Percentiles rank a stretch among this genome's conserved stretches.
phyloP scores from a whole-genome alignment of 2,113 vertebrate species.

The Synchiropus splendidus region DNA sequence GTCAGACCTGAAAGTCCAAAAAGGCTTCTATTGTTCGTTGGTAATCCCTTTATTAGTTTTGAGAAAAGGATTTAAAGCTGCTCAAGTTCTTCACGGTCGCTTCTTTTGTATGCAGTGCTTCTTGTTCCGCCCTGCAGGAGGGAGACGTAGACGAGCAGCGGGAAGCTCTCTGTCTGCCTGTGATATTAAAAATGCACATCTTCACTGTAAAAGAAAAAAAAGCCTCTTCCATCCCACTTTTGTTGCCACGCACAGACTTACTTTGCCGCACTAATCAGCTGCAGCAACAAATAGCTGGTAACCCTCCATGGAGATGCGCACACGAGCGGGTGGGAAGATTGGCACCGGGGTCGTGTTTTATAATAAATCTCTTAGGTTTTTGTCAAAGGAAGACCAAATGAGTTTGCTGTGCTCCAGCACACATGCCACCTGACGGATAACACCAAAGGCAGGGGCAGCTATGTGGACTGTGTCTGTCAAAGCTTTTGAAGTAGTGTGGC shows the following conservation, averaged over 20 bases:
- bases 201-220: conserved; percentile 16
- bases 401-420: conserved; percentile 45
- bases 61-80: conserved; percentile 18
- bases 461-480: too few species aligned
- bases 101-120: conserved; percentile 23
- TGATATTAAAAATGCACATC: conserved; percentile 44
- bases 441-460: too few species aligned
- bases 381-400: conserved; percentile 38
- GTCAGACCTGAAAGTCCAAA: too few species aligned
- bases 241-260: conserved; percentile 2
- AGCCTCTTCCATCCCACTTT: neutral
- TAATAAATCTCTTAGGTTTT: conserved; percentile 49
- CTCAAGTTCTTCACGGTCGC: conserved; percentile 9
- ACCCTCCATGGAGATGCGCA: too few species aligned
- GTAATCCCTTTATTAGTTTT: conserved; percentile 37
- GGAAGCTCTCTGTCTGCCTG: conserved; percentile 31
- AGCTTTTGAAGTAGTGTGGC: too few species aligned
- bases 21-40: conserved; percentile 4
- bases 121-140: conserved; percentile 22
- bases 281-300: conserved; percentile 40
- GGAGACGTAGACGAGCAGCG: conserved; percentile 18
- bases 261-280: too few species aligned
- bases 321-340: conserved; percentile 1
- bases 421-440: conserved; percentile 14
- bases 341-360: conserved; percentile 28